Percentiles rank a stretch among this genome's conserved stretches.
phyloP scores from a whole-genome alignment of 64 coral and sea anemone species.

The Dendronephthya gigantea region DNA sequence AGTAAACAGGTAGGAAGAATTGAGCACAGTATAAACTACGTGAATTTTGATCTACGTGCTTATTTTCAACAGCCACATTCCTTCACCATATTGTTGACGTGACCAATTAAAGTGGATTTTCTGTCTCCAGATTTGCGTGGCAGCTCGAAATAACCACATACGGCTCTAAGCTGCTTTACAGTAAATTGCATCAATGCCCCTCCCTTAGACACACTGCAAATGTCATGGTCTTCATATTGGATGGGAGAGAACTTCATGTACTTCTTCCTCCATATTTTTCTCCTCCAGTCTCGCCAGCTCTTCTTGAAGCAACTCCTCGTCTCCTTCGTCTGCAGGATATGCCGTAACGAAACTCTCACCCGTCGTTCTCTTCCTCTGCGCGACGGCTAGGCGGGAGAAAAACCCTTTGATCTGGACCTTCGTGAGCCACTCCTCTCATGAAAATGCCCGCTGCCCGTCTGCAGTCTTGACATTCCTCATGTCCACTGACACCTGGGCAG shows the following conservation, averaged over 20 bases:
- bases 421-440: constrained; percentile 41
- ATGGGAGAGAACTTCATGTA: constrained; percentile 25
- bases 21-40: no score
- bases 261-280: constrained; percentile 12
- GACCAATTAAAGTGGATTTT: constrained; percentile 17
- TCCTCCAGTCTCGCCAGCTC: constrained; percentile 3
- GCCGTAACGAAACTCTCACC: background rate
- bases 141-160: constrained; percentile 34
- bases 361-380: constrained; percentile 11
- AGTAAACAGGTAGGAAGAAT: no score
- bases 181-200: constrained; percentile 22
- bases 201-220: constrained; percentile 25
- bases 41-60: no score
- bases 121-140: background rate
- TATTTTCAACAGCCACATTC: constrained; percentile 26
- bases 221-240: constrained; percentile 34
- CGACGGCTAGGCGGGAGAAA: constrained; percentile 35
- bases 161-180: constrained; percentile 10
- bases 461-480: constrained; percentile 32
- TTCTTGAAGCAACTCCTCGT: constrained; percentile 14
- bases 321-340: background rate
- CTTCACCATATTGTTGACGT: constrained; percentile 27
- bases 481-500: constrained; percentile 31
- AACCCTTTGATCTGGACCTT: constrained; percentile 39
- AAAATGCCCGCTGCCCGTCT: constrained; percentile 40